Evolutionary conservation across 2,113 vertebrate species (phyloP), one percentile per base, ranked within the genome.

Genomic region (Albula glossodonta): DNA sequence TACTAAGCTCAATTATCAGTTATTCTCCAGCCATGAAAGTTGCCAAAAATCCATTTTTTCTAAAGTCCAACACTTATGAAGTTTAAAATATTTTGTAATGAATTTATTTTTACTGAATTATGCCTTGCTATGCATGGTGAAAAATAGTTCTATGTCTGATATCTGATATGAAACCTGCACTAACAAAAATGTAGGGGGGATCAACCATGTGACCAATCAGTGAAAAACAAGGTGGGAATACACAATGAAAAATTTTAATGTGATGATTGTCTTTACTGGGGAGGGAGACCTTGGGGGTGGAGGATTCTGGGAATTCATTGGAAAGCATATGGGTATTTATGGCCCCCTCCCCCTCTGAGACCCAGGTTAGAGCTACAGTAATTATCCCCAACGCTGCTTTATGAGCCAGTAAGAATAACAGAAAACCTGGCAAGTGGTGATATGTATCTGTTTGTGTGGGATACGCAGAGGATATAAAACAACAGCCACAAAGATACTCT

Each of bases 311-410:
- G 74, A 74, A 83, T 60, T 83, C 70, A n/a, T 51, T 86, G 56
- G 80, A 77, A 88, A 84, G 86, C 86, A 89, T 86, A 87, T 89
- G 88, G 80, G 86, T 87, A 88, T 91, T 88, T 90, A 89, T 87
- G 74, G 82, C 81, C 49, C 50, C 60, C 51, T 53, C 82, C 83
- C 80, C 91, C 89, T 87, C 50, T 13, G 86, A 90, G 89, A 90
- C 85, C 85, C 82, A 88, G 86, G 89, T 90, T 88, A 89, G 87
- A 88, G 88, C 86, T 85, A 86, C 84, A 88, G 85, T 91, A 91
- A 90, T 87, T 88, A 87, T 88, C 79, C 87, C 89, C 87, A 90
- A 85, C 87, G 89, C 66, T 88, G 87, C 84, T 82, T 91, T 92
- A 91, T 87, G 86, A 87, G 90, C 86, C 89, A 56, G 90, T 91